Evolutionary conservation across 2,888 invertebrate genomes (phyloP).

Genomic region (Phanerotoma sp.): DNA sequence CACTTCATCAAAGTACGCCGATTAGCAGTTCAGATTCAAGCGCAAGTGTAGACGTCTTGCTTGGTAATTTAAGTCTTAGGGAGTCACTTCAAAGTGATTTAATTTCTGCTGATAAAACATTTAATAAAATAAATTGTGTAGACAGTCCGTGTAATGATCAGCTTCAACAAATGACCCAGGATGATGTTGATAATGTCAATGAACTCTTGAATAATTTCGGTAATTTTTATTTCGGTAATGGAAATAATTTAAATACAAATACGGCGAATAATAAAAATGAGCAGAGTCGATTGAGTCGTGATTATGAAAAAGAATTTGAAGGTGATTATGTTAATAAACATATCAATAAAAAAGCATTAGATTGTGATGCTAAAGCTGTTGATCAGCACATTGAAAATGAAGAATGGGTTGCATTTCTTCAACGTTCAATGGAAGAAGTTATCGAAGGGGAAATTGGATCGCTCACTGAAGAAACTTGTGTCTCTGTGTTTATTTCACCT

Average conservation of each 20-base stretch:
- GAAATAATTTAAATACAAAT: constrained; percentile 25
- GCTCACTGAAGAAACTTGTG: constrained; percentile 64
- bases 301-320: constrained; percentile 42
- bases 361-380: constrained; percentile 46
- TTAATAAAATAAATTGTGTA: constrained; percentile 42
- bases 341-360: constrained; percentile 37
- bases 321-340: constrained; percentile 13
- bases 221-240: constrained; percentile 1
- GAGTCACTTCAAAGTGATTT: constrained; percentile 47
- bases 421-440: constrained; percentile 79
- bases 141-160: constrained; percentile 29
- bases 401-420: constrained; percentile 84
- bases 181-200: not conserved
- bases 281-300: constrained; percentile 38
- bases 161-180: not conserved
- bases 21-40: constrained; percentile 47
- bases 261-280: too few relatives aligned
- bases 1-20: constrained; percentile 41
- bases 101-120: constrained; percentile 41
- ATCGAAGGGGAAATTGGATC: constrained; percentile 78
- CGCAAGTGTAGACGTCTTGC: constrained; percentile 48
- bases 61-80: constrained; percentile 50
- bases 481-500: constrained; percentile 66
- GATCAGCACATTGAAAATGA: constrained; percentile 74
- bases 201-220: not conserved